Base-by-base conservation (phyloP, 2,888 invertebrate genomes). In the Drosophila fungiperda region DNA sequence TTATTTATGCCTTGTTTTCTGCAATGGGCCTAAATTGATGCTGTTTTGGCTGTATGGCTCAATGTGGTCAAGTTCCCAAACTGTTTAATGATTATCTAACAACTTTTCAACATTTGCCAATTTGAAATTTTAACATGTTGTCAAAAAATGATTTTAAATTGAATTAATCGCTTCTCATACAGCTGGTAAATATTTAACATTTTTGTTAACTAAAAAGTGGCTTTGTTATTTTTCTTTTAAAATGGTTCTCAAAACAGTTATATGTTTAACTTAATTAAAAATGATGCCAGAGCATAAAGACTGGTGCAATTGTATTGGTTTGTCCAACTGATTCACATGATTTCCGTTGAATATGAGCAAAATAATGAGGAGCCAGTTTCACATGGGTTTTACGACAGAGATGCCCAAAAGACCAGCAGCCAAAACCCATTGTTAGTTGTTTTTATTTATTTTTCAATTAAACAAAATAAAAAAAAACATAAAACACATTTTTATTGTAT, bases 271-370 rank as follows among this genome's bases (percentile, higher is more conserved):
- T 23, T 26, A n/a, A 35, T 35, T 12, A 52, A n/a, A 26, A 23
- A 9, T 5, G 17, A 29, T 35, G 26, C 6, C 8, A 5, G 9
- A 50, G 15, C n/a, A 15, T 20, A 33, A 52, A 52, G 23, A 17
- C 29, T 40, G 55, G 8, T 38, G 29, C 5, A 49, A 69, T 58
- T 73, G 61, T 62, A 65, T 65, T 54, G 55, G 73, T 65, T 72
- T 72, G 58, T 50, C 36, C 54, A 82, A 77, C 63, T 72, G 69
- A 55, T 89, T 87, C 84, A 71, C 83, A 83, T 81, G 87, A 83
- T 87, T 82, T 76, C 62, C 68, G n/a, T 40, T 33, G 33, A 48
- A 33, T 70, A 17, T 40, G 52, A 15, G 61, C 33, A 42, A 42
- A 57, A 57, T 50, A 62, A 70, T 71, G 52, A 60, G 71, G 38